Conservation (phyloP, 2,888 invertebrate genomes). For the Drosophila nr. perissopoda region DNA sequence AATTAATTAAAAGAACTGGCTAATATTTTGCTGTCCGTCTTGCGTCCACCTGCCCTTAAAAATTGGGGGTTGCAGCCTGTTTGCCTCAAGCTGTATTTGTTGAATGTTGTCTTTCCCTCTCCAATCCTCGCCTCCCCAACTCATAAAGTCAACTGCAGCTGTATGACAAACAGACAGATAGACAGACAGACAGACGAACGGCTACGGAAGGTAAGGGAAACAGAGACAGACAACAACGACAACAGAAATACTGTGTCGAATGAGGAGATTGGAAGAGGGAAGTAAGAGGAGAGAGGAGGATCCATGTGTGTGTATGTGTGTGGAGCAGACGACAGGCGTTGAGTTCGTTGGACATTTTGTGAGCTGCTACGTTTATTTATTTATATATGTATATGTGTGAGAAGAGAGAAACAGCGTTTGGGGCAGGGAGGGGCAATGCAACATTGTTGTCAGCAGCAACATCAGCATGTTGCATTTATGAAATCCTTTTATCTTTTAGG, state of each 20-base stretch:
- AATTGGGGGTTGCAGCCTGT: slow-evolving; percentile 14
- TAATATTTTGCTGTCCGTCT: slow-evolving; percentile 40
- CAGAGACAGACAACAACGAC: slow-evolving; percentile 23
- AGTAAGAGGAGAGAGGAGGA: neutral
- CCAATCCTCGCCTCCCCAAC: neutral
- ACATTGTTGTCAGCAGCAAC: slow-evolving; percentile 79
- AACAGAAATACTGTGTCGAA: slow-evolving; percentile 7
- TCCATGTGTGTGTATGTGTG: slow-evolving; percentile 9
- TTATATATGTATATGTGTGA: slow-evolving; percentile 60
- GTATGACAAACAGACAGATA: slow-evolving; percentile 56
- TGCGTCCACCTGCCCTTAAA: neutral
- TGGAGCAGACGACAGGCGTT: slow-evolving; percentile 66
- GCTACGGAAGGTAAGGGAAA: neutral
- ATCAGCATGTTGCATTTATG: slow-evolving; percentile 82
- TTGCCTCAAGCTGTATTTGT: slow-evolving; percentile 55
- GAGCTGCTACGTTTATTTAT: slow-evolving; percentile 77
- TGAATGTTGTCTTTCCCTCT: slow-evolving; percentile 29
- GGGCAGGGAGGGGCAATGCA: slow-evolving; percentile 49
- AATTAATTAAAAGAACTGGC: slow-evolving; percentile 64
- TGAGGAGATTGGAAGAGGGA: neutral
- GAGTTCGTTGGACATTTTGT: slow-evolving; percentile 74
- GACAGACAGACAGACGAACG: neutral
- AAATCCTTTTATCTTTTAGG: slow-evolving; percentile 82
- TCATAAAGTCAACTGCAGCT: slow-evolving; percentile 64
- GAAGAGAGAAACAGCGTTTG: neutral